Evolutionary conservation across 2,797 vertebrate genomes (phyloP).

Genomic region (Orestias chungarensis): DNA sequence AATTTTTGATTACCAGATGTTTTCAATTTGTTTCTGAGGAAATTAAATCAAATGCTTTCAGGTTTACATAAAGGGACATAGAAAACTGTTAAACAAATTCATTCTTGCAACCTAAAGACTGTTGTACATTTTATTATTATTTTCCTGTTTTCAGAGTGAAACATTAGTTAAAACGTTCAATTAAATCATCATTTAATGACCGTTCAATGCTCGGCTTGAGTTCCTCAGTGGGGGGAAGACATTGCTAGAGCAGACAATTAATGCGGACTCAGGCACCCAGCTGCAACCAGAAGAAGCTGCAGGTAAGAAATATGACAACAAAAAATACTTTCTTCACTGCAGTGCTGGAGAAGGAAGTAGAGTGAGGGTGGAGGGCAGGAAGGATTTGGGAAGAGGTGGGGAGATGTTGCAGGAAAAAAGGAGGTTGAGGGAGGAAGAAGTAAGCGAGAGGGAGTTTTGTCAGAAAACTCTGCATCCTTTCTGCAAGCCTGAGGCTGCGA

Average conservation of each 20-base stretch:
- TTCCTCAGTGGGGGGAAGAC: conserved; percentile 52
- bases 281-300: conserved; percentile 50
- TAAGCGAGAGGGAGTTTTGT: conserved; percentile 35
- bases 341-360: conserved; percentile 23
- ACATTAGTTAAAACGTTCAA: conserved; percentile 40
- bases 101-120: conserved; percentile 5
- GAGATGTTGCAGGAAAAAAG: conserved; percentile 16
- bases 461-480: conserved; percentile 55
- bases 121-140: conserved; percentile 1
- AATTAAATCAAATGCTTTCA: not conserved
- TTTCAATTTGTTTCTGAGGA: not conserved
- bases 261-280: conserved; percentile 52
- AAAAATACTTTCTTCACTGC: conserved; percentile 61
- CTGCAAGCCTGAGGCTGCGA: conserved; percentile 52
- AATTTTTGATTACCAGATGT: not conserved
- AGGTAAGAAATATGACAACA: conserved; percentile 56
- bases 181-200: no score
- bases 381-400: conserved; percentile 13
- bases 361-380: not conserved
- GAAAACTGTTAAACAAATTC: not conserved
- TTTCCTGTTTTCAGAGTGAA: no score
- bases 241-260: conserved; percentile 55
- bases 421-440: conserved; percentile 13
- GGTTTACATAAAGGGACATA: not conserved
- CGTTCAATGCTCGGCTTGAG: conserved; percentile 55